Base-by-base conservation (phyloP, 2,888 invertebrate genomes). In the Eudemis profundana region DNA sequence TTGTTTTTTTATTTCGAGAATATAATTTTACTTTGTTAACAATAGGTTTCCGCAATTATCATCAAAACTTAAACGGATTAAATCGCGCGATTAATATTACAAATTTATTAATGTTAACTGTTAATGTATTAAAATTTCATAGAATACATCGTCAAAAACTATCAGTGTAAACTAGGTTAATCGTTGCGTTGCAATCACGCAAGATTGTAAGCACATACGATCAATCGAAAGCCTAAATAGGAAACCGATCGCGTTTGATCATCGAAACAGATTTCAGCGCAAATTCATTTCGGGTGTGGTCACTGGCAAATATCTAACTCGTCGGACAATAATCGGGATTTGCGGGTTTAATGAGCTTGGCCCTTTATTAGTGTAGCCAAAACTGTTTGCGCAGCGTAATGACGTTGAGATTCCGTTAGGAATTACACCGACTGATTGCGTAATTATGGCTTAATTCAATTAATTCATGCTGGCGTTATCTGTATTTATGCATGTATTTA, bases 251-350 rank as follows among this genome's bases (percentile, higher is more conserved):
- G 21, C 19, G 1, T 46, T 46, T 21, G n/a, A n/a, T 56, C 14
- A 56, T 33, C 17, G 10, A n/a, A 61, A 29, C 38, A 54, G 36
- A 47, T 47, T 33, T 70, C 75, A 81, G 65, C 72, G 67, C 78
- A 82, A 85, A 85, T 85, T 83, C 84, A 88, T 89, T 82, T 84
- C 77, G 66, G 71, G 71, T 68, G 72, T 72, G 75, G 77, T 73
- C 69, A 75, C 71, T 67, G 73, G 69, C 76, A 77, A 29, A 51
- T 64, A 57, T 59, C 49, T 50, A 42, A 33, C 57, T 64, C 36
- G 47, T 38, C 29, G 53, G 27, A 29, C 36, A 49, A 42, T 61
- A 54, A 61, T 54, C 33, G 66, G 53, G 49, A 54, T 23, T 53
- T 44, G 47, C 17, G 44, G 53, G 29, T 53, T 56, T 40, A 56